phyloP scores from a whole-genome alignment of 2,797 vertebrate genomes.

The Poeciliopsis turneri region DNA sequence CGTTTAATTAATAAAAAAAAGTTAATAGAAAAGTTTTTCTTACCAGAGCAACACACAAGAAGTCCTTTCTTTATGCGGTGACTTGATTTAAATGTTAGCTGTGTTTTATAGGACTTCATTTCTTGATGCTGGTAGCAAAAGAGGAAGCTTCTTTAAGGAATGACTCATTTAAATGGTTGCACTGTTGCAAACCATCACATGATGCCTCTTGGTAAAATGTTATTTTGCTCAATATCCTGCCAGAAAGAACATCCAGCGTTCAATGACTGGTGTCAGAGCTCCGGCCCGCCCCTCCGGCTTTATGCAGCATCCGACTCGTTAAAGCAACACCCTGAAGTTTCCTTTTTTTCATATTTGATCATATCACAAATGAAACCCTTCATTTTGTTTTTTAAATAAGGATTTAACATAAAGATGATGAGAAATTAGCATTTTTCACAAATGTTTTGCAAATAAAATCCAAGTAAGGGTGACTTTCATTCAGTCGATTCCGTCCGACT shows the following conservation, averaged over 20 bases:
- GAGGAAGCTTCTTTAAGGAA: background rate
- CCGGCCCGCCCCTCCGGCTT: background rate
- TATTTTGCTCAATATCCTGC: background rate
- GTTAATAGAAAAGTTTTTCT: background rate
- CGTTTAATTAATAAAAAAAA: background rate
- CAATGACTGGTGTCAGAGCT: background rate
- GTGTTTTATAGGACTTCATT: background rate
- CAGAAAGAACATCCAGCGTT: background rate
- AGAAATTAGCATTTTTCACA: background rate
- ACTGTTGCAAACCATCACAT: background rate
- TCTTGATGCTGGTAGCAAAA: background rate
- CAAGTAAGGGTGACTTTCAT: background rate
- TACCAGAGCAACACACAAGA: background rate
- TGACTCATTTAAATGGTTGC: background rate
- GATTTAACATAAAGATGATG: background rate
- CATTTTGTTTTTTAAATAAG: background rate
- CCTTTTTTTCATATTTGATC: background rate
- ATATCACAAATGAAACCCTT: background rate
- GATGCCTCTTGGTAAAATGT: background rate
- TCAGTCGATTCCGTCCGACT: background rate
- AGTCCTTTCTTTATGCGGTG: background rate
- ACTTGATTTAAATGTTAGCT: background rate
- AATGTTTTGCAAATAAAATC: background rate
- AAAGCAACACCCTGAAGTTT: background rate
- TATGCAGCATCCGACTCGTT: background rate